Evolutionary conservation across 2,888 invertebrate species (phyloP), one percentile per base, ranked within the genome.

Genomic region (Seira ritae): DNA sequence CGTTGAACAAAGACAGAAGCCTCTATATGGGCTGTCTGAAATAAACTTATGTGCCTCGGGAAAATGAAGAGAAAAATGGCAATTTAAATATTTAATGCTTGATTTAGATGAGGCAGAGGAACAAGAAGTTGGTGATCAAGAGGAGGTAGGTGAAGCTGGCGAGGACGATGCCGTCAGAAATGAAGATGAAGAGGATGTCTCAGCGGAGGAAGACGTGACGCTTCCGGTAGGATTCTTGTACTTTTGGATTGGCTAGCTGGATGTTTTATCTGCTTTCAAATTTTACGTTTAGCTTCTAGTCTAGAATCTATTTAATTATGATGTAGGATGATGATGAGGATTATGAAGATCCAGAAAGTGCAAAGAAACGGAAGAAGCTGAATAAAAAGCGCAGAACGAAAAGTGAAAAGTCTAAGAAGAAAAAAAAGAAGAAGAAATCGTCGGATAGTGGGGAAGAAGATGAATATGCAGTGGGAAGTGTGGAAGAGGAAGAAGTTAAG

Each of bases 371-470:
- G 92, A 97, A 97, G 90, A 97, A 97, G 85, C 91, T 91, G 90
- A 97, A 97, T 23, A 98, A 98, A 91, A 98, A 98, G 91, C 93
- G 98, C 90, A 97, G 97, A 92, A 96, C 95, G 75, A 93, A 95
- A 89, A 95, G 96, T 89, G 97, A 97, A 91, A 97, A 96, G 90
- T 97, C 96, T 88, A 96, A 96, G 91, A 96, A 97, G 92, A 96
- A 97, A 92, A 97, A 97, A 94, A 97, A 97, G 92, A 96, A 96
- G 93, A 95, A 96, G 91, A 97, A 96, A 93, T 96, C 88, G 67
- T 87, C 96, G 91, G 97, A 97, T 88, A 97, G 96, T 91, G 87
- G 88, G 72, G 89, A 90, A 73, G 89, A 90, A 71, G 90, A 90
- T 75, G 90, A 89, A 73, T 88, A 86, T 84, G 89, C 89, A 73